Conservation (phyloP, 2,888 invertebrate genomes). For the Callosobruchus maculatus region DNA sequence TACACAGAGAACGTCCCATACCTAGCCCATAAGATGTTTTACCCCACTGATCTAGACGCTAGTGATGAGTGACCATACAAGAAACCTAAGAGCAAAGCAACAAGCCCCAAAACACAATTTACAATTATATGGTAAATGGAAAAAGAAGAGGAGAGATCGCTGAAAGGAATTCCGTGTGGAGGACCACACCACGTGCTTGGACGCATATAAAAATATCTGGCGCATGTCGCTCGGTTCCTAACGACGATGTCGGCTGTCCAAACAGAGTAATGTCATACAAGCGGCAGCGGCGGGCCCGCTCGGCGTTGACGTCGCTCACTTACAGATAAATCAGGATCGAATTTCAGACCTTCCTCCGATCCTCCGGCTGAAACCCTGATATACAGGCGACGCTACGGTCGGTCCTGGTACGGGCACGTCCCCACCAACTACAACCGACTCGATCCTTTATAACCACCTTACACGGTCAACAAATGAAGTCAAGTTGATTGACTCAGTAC, state of each 20-base stretch:
- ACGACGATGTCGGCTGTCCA: conserved; percentile 41
- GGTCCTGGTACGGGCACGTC: background rate
- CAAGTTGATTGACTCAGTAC: too few relatives aligned
- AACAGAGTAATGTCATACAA: conserved; percentile 40
- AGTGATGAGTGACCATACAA: too few relatives aligned
- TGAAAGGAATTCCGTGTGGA: background rate
- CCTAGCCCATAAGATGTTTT: too few relatives aligned
- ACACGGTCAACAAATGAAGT: too few relatives aligned
- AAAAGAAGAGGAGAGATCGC: background rate
- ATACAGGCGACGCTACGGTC: background rate
- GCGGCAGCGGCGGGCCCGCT: conserved; percentile 19
- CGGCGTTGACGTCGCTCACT: conserved; percentile 8
- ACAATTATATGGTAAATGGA: too few relatives aligned
- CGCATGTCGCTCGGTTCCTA: conserved; percentile 34
- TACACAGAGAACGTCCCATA: too few relatives aligned
- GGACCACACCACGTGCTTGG: background rate
- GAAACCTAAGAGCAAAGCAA: too few relatives aligned
- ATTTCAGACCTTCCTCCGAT: conserved; percentile 21
- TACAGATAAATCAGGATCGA: conserved; percentile 31
- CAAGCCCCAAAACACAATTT: too few relatives aligned
- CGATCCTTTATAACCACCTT: too few relatives aligned
- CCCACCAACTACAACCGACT: background rate
- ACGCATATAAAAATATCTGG: conserved; percentile 35
- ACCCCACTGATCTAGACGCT: too few relatives aligned
- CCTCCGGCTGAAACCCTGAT: conserved; percentile 14